These are phyloP conservation scores for Dendrolimus pini DNA, from an alignment of 2,888 invertebrate species.

Conservation along the genomic window DNA sequence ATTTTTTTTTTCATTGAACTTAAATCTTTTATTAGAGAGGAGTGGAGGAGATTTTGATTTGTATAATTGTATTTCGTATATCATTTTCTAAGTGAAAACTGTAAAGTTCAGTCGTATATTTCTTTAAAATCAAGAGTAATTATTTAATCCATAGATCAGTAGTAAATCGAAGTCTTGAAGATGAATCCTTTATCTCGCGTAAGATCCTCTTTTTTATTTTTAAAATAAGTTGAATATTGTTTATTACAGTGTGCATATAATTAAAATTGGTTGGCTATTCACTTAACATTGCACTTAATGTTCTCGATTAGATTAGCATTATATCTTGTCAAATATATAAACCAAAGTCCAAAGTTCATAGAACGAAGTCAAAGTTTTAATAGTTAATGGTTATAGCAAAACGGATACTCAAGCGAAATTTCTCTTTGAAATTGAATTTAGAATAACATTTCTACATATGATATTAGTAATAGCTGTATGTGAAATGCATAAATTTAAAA, in stretches of 20 bases:
- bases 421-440: background rate
- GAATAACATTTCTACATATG: background rate
- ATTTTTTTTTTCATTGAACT: too few relatives aligned
- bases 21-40: too few relatives aligned
- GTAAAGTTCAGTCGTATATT: background rate
- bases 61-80: too few relatives aligned
- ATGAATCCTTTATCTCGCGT: slow-evolving; percentile 54
- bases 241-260: background rate
- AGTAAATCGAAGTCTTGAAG: slow-evolving; percentile 3
- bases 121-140: background rate
- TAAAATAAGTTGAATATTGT: background rate
- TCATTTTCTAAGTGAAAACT: background rate
- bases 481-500: background rate
- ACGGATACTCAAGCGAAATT: too few relatives aligned
- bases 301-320: background rate
- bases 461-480: background rate
- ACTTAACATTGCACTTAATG: background rate
- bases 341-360: slow-evolving; percentile 20
- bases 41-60: too few relatives aligned
- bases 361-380: background rate
- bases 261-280: background rate
- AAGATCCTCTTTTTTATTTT: slow-evolving; percentile 19
- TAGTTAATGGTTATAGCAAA: too few relatives aligned
- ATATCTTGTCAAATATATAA: background rate
- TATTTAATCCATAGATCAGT: too few relatives aligned